These are phyloP conservation scores for Scomber scombrus DNA, from an alignment of 2,113 vertebrate genomes.

Conservation along the genomic window DNA sequence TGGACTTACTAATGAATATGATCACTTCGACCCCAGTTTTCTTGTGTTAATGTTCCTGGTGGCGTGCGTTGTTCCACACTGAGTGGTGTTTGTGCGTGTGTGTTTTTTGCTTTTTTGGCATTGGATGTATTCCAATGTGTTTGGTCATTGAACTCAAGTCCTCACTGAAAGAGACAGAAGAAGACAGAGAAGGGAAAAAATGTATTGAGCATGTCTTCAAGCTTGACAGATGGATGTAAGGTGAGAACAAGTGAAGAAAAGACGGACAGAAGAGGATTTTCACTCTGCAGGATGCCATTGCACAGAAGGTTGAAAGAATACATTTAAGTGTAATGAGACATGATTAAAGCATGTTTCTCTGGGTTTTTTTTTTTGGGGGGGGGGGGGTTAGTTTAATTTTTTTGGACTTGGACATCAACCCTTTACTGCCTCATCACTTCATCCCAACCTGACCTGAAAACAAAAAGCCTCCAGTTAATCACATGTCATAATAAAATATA, in stretches of 20 bases:
- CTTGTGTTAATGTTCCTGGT: constrained; percentile 45
- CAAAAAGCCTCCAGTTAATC: constrained; percentile 4
- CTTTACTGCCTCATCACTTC: constrained; percentile 25
- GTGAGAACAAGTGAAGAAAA: constrained; percentile 19
- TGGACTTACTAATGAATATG: constrained; percentile 50
- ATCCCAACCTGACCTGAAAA: constrained; percentile 12
- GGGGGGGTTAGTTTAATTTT: too few relatives aligned
- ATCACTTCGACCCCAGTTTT: constrained; percentile 54
- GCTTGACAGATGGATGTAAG: constrained; percentile 13
- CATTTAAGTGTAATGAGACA: constrained; percentile 6
- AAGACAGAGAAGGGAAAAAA: constrained; percentile 9
- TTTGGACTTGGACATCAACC: constrained; percentile 25
- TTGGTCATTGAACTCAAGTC: constrained; percentile 16
- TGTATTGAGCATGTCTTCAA: background rate
- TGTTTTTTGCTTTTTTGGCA: constrained; percentile 25
- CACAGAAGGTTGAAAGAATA: constrained; percentile 21
- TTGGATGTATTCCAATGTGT: too few relatives aligned
- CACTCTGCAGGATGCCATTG: constrained; percentile 33
- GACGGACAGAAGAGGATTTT: constrained; percentile 11
- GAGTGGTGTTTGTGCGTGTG: constrained; percentile 50
- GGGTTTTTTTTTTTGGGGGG: background rate
- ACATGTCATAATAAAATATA: constrained; percentile 25
- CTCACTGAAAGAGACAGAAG: constrained; percentile 31
- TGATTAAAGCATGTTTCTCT: constrained; percentile 31
- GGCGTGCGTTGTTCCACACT: constrained; percentile 48